phyloP scores from a whole-genome alignment of 2,113 vertebrate species.

The Silurus glanis region DNA sequence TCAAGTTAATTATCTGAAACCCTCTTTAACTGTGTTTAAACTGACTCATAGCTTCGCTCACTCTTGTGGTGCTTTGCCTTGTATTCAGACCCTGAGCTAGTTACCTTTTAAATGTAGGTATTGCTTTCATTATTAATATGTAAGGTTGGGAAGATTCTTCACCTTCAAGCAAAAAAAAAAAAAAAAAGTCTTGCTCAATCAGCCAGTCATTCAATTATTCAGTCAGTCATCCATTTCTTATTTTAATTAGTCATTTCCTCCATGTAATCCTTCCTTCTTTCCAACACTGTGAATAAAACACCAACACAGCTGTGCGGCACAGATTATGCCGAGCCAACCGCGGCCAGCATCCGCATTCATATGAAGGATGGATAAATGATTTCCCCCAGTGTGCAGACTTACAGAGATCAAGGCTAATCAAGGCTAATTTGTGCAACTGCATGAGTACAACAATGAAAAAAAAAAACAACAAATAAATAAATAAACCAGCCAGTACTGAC shows the following conservation, averaged over 20 bases:
- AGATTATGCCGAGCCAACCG: constrained; percentile 23
- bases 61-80: neutral
- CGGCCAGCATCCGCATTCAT: neutral
- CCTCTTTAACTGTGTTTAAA: neutral
- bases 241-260: neutral
- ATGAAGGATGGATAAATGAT: constrained; percentile 43
- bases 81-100: neutral
- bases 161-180: neutral
- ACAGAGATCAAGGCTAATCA: constrained; percentile 48
- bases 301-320: constrained; percentile 19
- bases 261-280: neutral
- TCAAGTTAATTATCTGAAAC: neutral
- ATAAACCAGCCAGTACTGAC: constrained; percentile 1
- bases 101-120: neutral
- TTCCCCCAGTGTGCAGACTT: constrained; percentile 13
- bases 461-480: neutral
- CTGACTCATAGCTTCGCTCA: neutral
- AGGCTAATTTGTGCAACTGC: constrained; percentile 29
- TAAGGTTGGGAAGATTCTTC: neutral
- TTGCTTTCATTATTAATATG: neutral
- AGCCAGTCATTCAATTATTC: neutral
- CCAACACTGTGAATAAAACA: neutral
- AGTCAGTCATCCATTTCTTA: neutral
- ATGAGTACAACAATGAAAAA: constrained; percentile 29
- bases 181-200: neutral